Evolutionary conservation across 1,140 invertebrate genomes (phyloP), one percentile per base, ranked within the genome.

Genomic region (Drosophila busckii): DNA sequence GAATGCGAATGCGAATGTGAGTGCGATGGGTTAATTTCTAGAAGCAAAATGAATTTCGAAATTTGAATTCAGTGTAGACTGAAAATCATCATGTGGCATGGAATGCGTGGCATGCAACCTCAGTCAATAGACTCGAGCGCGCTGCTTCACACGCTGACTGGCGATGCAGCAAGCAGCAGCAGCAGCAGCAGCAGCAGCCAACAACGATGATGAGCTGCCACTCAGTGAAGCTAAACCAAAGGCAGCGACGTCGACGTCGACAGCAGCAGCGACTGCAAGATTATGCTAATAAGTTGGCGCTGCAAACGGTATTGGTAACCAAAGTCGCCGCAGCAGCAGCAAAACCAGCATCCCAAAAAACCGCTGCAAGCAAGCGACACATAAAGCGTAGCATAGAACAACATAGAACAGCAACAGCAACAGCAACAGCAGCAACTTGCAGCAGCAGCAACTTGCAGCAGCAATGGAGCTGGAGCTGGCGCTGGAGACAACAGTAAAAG

Each of bases 271-370:
- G 13, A 19, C 37, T 9, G 45, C 46, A 22, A 73, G 75, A 78
- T 78, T 80, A 78, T 78, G 73, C 75, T 80, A 78, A 78, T 78
- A 73, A 80, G 73, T 65, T 69, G 42, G 49, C 54, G 63, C 73
- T 70, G 64, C 56, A 63, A 75, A 69, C 70, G 64, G 70, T 69
- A 69, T 68, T 75, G 64, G 53, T 60, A 61, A 55, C 65, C 64
- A 48, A 63, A 59, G 67, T 55, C 49, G 50, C 40, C 38, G 26
- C 17, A 32, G 13, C 29, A 9, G 8, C 2, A 34, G 31, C 35
- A 60, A 64, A n/a, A n/a, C n/a, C n/a, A n/a, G n/a, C n/a, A n/a
- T 32, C 55, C 32, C 4, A 32, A 31, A n/a, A n/a, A n/a, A 54
- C 9, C 50, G 68, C 68, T 71, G 61, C 67, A 56, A 64, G 60